Base-by-base conservation (phyloP, 2,113 vertebrate species). In the Eptesicus fuscus region DNA sequence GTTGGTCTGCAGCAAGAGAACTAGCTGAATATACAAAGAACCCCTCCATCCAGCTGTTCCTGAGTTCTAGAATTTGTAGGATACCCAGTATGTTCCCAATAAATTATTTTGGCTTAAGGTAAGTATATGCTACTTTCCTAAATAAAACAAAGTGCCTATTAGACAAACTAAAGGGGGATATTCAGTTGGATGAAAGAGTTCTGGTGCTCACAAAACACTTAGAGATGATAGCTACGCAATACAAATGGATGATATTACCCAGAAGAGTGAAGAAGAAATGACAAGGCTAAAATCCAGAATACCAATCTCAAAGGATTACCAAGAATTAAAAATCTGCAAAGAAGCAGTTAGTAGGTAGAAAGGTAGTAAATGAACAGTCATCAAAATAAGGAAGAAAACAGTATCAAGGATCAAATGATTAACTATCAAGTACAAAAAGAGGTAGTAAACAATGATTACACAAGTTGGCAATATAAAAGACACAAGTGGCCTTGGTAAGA, bases 61-160 rank as follows among this genome's bases (percentile, higher is more conserved):
- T 80, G 32, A 79, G 32, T 92, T 90, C 63, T 37, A 69, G 23
- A 85, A 91, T 94, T 87, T 42, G 77, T 1, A 1, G 28, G 79
- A 73, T 82, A 91, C 17, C 30, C 28, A 73, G 3, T 61, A 71
- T 67, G 12, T 59, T 88, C n/a, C 28, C 32, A 87, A 77, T 42
- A 73, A 83, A 82, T 74, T 90, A 16, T 59, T 89, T 96, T 80
- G 71, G 76, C 49, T 88, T 90, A 71, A 71, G 12, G 56, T 87
- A 65, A 47, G 5, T 59, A 35, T 47, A 12, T 88, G 30, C 77
- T 49, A 79, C 17, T 83, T 44, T 83, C 32, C 67, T 86, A 80
- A 90, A 51, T 71, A 92, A 90, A 92, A 95, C 17, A 79, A 87
- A 88, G 11, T 47, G n/a, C 13, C 71, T 65, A 71, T 0, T 74